These are phyloP conservation scores for Porites australiensis DNA, from an alignment of 64 coral and sea anemone genomes.

Conservation along the genomic window DNA sequence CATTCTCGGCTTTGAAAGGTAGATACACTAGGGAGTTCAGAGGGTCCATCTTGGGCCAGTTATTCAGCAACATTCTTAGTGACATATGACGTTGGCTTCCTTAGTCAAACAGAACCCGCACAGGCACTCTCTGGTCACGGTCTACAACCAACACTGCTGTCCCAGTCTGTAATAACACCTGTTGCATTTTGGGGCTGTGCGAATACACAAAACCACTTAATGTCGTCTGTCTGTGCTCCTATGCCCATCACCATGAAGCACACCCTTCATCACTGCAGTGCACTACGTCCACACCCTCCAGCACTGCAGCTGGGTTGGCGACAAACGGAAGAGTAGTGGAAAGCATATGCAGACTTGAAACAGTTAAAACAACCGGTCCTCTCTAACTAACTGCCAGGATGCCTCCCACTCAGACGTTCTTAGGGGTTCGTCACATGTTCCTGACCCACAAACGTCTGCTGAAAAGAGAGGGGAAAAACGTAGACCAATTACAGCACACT, in stretches of 20 bases:
- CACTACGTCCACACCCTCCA: conserved; percentile 36
- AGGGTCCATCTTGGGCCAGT: conserved; percentile 11
- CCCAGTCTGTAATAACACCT: conserved; percentile 36
- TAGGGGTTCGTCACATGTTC: too few relatives aligned
- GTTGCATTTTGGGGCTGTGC: background rate
- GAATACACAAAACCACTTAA: conserved; percentile 24
- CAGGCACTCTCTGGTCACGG: conserved; percentile 18
- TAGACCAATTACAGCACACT: too few relatives aligned
- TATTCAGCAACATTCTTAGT: conserved; percentile 43
- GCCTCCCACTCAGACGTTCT: too few relatives aligned
- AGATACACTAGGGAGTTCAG: conserved; percentile 26
- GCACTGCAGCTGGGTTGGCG: conserved; percentile 35
- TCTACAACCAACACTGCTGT: conserved; percentile 29
- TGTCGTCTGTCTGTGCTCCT: background rate
- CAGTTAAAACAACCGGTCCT: conserved; percentile 39
- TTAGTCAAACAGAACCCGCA: conserved; percentile 55
- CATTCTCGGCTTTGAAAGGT: conserved; percentile 9
- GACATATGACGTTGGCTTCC: conserved; percentile 64
- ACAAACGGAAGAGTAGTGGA: conserved; percentile 44
- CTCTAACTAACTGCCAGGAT: too few relatives aligned
- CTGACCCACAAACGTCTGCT: too few relatives aligned
- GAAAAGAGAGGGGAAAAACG: too few relatives aligned
- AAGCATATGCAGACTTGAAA: conserved; percentile 34
- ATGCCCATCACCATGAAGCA: conserved; percentile 26
- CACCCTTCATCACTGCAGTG: conserved; percentile 18